phyloP scores from a whole-genome alignment of 2,888 invertebrate genomes.

The Pollenia amentaria region DNA sequence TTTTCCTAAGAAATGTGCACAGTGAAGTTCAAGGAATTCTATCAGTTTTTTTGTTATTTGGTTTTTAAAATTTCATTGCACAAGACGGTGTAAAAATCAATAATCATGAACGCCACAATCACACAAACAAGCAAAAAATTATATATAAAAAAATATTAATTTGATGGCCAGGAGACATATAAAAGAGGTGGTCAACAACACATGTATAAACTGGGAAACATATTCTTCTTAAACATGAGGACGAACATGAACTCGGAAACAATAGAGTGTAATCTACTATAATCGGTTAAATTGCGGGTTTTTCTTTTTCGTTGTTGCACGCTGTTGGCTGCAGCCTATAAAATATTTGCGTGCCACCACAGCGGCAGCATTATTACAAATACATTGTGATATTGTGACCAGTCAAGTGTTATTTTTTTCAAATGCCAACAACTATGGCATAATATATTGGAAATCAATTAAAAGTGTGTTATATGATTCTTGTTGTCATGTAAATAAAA shows the following conservation, averaged over 20 bases:
- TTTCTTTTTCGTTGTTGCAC: constrained; percentile 21
- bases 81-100: constrained; percentile 71
- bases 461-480: not conserved
- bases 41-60: constrained; percentile 10
- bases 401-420: constrained; percentile 55
- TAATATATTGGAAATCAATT: not conserved
- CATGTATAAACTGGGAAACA: constrained; percentile 27
- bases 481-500: not conserved
- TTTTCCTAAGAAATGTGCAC: constrained; percentile 31
- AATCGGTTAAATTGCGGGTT: constrained; percentile 71
- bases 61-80: constrained; percentile 50
- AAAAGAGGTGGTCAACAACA: constrained; percentile 51
- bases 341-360: not conserved
- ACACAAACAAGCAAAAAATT: constrained; percentile 30
- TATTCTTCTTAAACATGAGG: constrained; percentile 40
- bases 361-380: constrained; percentile 9
- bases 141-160: not conserved
- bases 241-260: constrained; percentile 63
- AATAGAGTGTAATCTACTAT: constrained; percentile 66
- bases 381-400: constrained; percentile 53
- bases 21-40: constrained; percentile 72
- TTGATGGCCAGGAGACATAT: constrained; percentile 31
- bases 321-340: constrained; percentile 44
- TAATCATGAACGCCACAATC: constrained; percentile 61
- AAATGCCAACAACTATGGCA: not conserved